Percentiles rank a stretch among this genome's conserved stretches.
These are phyloP conservation scores for Mallateleia sp. DNA, from an alignment of 2,888 invertebrate genomes.

Conservation along the genomic window DNA sequence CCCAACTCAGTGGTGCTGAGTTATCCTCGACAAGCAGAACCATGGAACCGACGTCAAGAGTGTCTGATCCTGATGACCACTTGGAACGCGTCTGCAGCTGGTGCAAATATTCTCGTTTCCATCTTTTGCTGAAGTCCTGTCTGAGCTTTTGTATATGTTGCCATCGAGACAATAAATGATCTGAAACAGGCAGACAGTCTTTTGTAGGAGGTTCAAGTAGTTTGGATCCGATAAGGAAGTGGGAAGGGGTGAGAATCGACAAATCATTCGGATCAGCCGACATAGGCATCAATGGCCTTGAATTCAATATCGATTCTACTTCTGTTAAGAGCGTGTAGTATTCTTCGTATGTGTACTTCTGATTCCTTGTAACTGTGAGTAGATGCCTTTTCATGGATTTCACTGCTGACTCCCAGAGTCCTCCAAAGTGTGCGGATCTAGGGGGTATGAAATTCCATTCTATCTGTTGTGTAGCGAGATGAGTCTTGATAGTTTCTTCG, in stretches of 20 bases:
- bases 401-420: slow-evolving; percentile 34
- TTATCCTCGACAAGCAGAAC: slow-evolving; percentile 19
- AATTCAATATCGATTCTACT: slow-evolving; percentile 36
- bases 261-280: slow-evolving; percentile 24
- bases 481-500: neutral
- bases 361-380: slow-evolving; percentile 67
- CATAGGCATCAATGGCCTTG: slow-evolving; percentile 16
- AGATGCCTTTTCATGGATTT: slow-evolving; percentile 23
- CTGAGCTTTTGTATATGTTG: slow-evolving; percentile 33
- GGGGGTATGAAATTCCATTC: slow-evolving; percentile 36
- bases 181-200: slow-evolving; percentile 7
- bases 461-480: neutral
- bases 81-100: slow-evolving; percentile 72
- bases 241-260: slow-evolving; percentile 24
- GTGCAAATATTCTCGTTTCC: slow-evolving; percentile 72
- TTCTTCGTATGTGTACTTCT: slow-evolving; percentile 47
- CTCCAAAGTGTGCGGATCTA: slow-evolving; percentile 12
- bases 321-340: slow-evolving; percentile 20
- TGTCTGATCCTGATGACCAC: slow-evolving; percentile 47
- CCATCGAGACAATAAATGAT: neutral
- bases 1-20: slow-evolving; percentile 6
- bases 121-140: slow-evolving; percentile 74
- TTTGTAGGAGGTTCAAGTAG: slow-evolving; percentile 13
- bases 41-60: slow-evolving; percentile 8
- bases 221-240: slow-evolving; percentile 11